A percentile compares a stretch with the other conserved stretches of the same genome.
Conservation (phyloP, 2,888 invertebrate genomes). For the Standfussiana lucernea region DNA sequence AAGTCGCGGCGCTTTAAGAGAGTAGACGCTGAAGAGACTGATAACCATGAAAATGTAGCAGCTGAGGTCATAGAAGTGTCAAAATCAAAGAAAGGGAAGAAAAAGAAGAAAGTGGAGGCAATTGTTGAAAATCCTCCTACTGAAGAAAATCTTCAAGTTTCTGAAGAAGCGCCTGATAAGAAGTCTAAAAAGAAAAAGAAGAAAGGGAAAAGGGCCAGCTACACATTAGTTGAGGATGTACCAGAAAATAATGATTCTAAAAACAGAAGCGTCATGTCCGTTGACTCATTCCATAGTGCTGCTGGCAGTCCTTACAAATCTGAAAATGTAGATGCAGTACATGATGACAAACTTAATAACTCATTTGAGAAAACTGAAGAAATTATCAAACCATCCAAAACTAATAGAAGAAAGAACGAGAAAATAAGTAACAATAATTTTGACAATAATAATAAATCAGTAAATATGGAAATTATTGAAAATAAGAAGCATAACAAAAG, state of each 20-base stretch:
- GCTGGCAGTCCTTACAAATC: slow-evolving; percentile 78
- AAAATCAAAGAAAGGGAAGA: slow-evolving; percentile 73
- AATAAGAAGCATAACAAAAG: slow-evolving; percentile 39
- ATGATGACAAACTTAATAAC: slow-evolving; percentile 7
- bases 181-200: slow-evolving; percentile 77
- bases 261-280: slow-evolving; percentile 72
- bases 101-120: slow-evolving; percentile 59
- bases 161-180: slow-evolving; percentile 65
- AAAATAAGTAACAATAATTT: not conserved
- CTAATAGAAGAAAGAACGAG: slow-evolving; percentile 4
- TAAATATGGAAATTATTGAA: slow-evolving; percentile 34
- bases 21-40: slow-evolving; percentile 68
- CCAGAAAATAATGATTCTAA: slow-evolving; percentile 41
- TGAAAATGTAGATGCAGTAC: slow-evolving; percentile 16
- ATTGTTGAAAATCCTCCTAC: slow-evolving; percentile 35
- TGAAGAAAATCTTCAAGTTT: slow-evolving; percentile 39
- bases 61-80: slow-evolving; percentile 47
- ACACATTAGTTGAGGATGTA: slow-evolving; percentile 66
- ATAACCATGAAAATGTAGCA: slow-evolving; percentile 56
- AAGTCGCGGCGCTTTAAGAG: slow-evolving; percentile 70
- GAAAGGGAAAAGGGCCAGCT: slow-evolving; percentile 69
- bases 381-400: slow-evolving; percentile 23
- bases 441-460: slow-evolving; percentile 20
- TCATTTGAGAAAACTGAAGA: slow-evolving; percentile 15
- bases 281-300: slow-evolving; percentile 86